Conservation (phyloP, 2,888 invertebrate genomes). For the Philereme vetulata region DNA sequence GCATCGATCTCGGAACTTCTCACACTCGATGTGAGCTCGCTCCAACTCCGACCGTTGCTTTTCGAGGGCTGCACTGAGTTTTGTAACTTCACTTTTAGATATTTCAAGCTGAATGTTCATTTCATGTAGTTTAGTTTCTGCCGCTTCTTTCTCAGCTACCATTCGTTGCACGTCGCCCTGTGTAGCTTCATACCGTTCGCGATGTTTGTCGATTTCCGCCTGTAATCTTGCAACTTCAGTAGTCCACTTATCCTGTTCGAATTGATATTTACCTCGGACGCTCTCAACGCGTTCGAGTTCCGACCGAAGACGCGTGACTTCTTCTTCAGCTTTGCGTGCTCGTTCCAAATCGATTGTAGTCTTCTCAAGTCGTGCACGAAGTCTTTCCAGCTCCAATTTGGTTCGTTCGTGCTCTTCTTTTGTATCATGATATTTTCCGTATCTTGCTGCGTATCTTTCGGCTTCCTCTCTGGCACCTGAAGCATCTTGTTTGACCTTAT, state of each 20-base stretch:
- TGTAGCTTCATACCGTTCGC: slow-evolving; percentile 89
- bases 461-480: slow-evolving; percentile 92
- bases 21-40: slow-evolving; percentile 93
- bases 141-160: slow-evolving; percentile 85
- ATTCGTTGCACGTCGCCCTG: slow-evolving; percentile 89
- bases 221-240: slow-evolving; percentile 90
- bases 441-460: slow-evolving; percentile 88
- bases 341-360: slow-evolving; percentile 91
- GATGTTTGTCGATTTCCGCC: slow-evolving; percentile 88
- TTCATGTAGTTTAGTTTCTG: slow-evolving; percentile 89
- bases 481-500: slow-evolving; percentile 87
- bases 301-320: slow-evolving; percentile 85
- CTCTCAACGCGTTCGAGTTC: slow-evolving; percentile 90
- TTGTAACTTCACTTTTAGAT: slow-evolving; percentile 90
- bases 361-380: slow-evolving; percentile 91
- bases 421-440: slow-evolving; percentile 90
- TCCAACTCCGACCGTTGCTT: slow-evolving; percentile 92
- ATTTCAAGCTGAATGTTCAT: slow-evolving; percentile 91
- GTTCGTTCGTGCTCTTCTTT: slow-evolving; percentile 91
- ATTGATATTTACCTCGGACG: slow-evolving; percentile 85
- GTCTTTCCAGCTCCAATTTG: slow-evolving; percentile 91
- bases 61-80: slow-evolving; percentile 89
- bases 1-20: slow-evolving; percentile 93
- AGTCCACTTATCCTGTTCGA: slow-evolving; percentile 82
- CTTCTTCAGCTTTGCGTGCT: slow-evolving; percentile 88